Evolutionary conservation across 2,888 invertebrate genomes (phyloP).

Genomic region (Pristionchus mayeri): DNA sequence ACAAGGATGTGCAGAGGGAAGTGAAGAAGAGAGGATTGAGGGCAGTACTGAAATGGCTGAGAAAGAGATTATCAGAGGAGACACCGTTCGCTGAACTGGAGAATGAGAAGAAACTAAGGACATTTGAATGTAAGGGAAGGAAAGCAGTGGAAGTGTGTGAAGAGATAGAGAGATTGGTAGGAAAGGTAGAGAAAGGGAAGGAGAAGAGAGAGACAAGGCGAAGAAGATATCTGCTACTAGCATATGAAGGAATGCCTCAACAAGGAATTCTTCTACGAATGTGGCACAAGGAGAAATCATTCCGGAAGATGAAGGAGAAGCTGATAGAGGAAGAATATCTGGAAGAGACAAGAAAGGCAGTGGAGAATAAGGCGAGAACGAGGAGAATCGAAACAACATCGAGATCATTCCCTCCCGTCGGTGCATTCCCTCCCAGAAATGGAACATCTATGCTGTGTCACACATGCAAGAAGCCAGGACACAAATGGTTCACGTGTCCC

Average conservation of each 20-base stretch:
- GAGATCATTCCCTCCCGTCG: no score
- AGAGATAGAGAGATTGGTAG: background rate
- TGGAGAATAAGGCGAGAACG: background rate
- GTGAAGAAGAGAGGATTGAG: background rate
- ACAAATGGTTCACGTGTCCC: no score
- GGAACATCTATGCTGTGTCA: no score
- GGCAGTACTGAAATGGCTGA: no score
- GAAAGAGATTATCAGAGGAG: background rate
- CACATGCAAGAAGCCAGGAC: no score
- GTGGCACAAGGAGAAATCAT: background rate
- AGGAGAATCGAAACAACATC: no score
- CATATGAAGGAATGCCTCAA: background rate
- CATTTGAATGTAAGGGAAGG: background rate
- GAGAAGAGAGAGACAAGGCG: background rate
- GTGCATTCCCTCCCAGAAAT: no score
- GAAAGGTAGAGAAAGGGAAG: background rate
- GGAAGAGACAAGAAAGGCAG: background rate
- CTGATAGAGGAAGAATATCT: background rate
- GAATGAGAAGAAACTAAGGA: background rate
- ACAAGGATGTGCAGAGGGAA: background rate
- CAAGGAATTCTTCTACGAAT: background rate
- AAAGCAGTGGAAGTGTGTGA: background rate
- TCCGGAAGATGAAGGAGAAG: background rate
- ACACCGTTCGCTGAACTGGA: background rate
- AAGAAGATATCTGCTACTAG: background rate